These are phyloP conservation scores for Lycorma delicatula DNA, from an alignment of 1,140 invertebrate species.

Conservation along the genomic window DNA sequence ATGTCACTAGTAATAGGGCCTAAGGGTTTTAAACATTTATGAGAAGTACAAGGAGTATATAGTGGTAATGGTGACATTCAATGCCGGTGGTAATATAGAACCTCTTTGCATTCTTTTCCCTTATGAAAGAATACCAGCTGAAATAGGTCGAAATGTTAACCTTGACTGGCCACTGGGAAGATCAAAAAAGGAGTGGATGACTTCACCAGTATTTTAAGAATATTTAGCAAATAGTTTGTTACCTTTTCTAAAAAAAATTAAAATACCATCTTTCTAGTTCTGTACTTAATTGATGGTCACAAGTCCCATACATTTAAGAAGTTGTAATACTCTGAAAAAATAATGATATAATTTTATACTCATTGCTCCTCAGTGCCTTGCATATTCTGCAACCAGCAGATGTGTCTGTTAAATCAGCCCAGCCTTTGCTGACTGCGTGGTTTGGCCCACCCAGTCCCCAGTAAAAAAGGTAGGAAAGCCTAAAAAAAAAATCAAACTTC, in stretches of 20 bases:
- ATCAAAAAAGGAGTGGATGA: not conserved
- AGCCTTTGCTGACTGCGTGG: not conserved
- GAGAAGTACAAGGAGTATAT: not conserved
- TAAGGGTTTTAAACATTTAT: not conserved
- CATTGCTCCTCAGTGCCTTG: slow-evolving; percentile 35
- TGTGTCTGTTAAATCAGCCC: slow-evolving; percentile 33
- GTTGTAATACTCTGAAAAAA: slow-evolving; percentile 29
- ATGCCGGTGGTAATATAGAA: not conserved
- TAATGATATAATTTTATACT: slow-evolving; percentile 32
- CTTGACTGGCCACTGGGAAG: not conserved
- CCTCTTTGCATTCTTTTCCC: not conserved
- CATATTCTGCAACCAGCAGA: slow-evolving; percentile 36
- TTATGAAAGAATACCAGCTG: not conserved
- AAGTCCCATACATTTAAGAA: slow-evolving; percentile 30
- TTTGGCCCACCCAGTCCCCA: not conserved
- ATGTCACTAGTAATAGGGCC: not conserved
- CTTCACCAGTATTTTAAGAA: slow-evolving; percentile 27
- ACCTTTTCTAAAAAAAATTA: slow-evolving; percentile 29
- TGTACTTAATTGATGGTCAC: slow-evolving; percentile 35
- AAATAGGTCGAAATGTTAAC: not conserved
- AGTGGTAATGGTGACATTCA: not conserved
- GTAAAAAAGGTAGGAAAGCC: not conserved
- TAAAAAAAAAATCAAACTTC: not conserved
- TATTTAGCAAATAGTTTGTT: slow-evolving; percentile 33
- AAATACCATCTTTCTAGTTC: slow-evolving; percentile 29